Evolutionary conservation across 1,140 invertebrate genomes (phyloP).

Genomic region (Monochamus saltuarius): DNA sequence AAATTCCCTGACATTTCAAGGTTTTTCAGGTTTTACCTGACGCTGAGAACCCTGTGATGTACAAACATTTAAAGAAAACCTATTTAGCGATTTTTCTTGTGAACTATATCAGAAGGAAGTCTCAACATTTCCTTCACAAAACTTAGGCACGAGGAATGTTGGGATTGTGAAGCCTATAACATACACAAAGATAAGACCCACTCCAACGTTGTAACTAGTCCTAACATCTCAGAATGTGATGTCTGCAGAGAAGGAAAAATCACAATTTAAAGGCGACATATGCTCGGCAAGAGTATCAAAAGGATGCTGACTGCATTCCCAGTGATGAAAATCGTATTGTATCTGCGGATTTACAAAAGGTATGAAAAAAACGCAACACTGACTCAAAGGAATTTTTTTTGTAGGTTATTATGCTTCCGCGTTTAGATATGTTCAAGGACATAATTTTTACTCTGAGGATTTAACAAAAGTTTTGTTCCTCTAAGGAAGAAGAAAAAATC

Average conservation of each 20-base stretch:
- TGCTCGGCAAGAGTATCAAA: constrained; percentile 15
- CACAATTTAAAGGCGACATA: neutral
- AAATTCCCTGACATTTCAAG: too few relatives aligned
- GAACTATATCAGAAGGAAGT: constrained; percentile 23
- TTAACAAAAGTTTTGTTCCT: too few relatives aligned
- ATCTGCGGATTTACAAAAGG: constrained; percentile 25
- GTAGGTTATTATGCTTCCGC: too few relatives aligned
- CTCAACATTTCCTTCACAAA: constrained; percentile 29
- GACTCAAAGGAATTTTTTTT: too few relatives aligned
- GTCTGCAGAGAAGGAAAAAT: constrained; percentile 6
- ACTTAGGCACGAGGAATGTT: constrained; percentile 30
- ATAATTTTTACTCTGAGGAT: too few relatives aligned
- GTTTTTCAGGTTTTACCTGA: too few relatives aligned
- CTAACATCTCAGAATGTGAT: neutral
- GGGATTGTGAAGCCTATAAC: constrained; percentile 20
- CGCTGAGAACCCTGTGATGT: too few relatives aligned
- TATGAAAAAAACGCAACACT: too few relatives aligned
- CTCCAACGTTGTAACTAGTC: neutral
- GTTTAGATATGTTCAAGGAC: too few relatives aligned
- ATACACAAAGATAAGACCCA: constrained; percentile 23
- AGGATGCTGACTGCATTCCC: neutral
- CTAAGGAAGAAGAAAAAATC: too few relatives aligned
- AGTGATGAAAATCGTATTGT: constrained; percentile 4
- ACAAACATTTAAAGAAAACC: constrained; percentile 38
- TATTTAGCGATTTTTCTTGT: constrained; percentile 27